Conservation (phyloP, 2,888 invertebrate species). For the Pristionchus exspectatus region DNA sequence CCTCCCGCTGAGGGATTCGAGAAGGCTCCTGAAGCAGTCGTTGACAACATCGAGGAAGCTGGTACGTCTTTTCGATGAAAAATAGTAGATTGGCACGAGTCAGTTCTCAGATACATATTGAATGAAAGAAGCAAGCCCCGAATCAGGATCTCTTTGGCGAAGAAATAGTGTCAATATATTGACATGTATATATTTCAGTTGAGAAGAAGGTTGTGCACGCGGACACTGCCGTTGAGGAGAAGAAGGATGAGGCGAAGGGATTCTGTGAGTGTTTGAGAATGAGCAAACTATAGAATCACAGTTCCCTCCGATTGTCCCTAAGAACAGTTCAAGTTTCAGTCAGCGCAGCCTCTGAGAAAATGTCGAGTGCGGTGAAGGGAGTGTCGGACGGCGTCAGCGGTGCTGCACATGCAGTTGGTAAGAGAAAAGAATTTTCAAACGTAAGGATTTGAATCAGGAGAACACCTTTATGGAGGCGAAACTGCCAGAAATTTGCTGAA, state of each 20-base stretch:
- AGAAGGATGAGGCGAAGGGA: conserved; percentile 40
- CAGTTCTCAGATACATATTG: too few relatives aligned
- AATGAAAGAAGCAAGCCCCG: too few relatives aligned
- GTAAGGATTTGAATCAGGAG: background rate
- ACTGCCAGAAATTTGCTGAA: too few relatives aligned
- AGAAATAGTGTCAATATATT: background rate
- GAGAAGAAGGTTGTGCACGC: conserved; percentile 44
- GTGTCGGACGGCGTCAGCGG: conserved; percentile 25
- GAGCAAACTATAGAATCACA: background rate
- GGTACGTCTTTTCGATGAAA: background rate
- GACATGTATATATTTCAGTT: background rate
- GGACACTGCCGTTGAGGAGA: conserved; percentile 34
- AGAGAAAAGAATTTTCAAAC: background rate
- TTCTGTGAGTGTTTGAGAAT: conserved; percentile 19
- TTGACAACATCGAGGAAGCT: conserved; percentile 35
- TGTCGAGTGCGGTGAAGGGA: conserved; percentile 35
- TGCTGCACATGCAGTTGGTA: conserved; percentile 25
- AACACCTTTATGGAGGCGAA: too few relatives aligned
- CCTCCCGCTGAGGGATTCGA: conserved; percentile 48
- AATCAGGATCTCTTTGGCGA: background rate
- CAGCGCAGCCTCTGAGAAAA: conserved; percentile 25
- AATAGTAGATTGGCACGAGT: too few relatives aligned
- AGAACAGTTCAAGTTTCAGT: background rate
- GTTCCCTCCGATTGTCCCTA: background rate
- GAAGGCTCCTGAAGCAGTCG: conserved; percentile 1